Evolutionary conservation across 2,888 invertebrate species (phyloP), one percentile per base, ranked within the genome.

Genomic region (Myathropa florea): DNA sequence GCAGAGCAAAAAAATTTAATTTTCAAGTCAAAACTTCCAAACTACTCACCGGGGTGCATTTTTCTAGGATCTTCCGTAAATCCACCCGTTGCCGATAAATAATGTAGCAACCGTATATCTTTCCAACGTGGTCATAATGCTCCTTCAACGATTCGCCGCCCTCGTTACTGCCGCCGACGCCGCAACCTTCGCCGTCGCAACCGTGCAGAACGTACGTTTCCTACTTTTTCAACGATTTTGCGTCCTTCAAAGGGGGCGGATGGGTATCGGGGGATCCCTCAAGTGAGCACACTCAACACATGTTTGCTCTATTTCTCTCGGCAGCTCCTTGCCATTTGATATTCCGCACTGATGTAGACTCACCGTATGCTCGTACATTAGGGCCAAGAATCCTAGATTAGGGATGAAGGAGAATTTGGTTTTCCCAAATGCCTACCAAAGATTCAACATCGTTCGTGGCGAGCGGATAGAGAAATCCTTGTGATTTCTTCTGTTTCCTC

Each of bases 361-460:
- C 71, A 61, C 78, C 82, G 39, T 79, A 82, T 64, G 65, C 82
- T 71, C 82, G 55, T 86, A 71, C 70, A 71, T 83, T 86, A 75
- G 73, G 55, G 59, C 39, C 46, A 77, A 61, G 75, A 83, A 83
- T 80, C 73, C 73, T 28, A 68, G 78, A 82, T 78, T 78, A 64
- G 73, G 55, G 73, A 30, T 78, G 65, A 67, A 60, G 24, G 57
- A 46, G 67, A 82, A 86, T 86, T 86, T 71, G 71, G 78, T 86
- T 86, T 86, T 86, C 82, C 86, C 86, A 82, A 73, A 73, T 86
- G 86, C 86, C 86, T 86, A 86, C 78, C 73, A 82, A 78, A 86
- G 86, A 82, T 82, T 82, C 75, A 70, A 82, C 86, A 86, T 73
- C 65, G 63, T 60, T 65, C 53, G 28, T 72, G 80, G 76, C 63